Conservation (phyloP, 2,113 vertebrate genomes). For the Beaufortia kweichowensis region DNA sequence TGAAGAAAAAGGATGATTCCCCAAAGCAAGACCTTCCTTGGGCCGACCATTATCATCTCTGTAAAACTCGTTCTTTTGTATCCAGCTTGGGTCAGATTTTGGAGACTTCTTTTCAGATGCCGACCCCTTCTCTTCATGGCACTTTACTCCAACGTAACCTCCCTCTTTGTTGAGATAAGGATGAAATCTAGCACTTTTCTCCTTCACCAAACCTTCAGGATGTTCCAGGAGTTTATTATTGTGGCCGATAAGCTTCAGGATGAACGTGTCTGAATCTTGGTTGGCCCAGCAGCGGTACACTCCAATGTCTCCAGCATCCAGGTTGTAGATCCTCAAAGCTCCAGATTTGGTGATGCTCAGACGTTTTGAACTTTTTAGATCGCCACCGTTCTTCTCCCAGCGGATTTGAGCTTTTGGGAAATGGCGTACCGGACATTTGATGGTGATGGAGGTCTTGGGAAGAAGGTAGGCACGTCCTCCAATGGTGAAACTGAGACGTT, state of each 20-base stretch:
- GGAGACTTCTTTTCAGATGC: conserved; percentile 22
- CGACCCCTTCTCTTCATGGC: conserved; percentile 19
- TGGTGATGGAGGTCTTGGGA: conserved; percentile 85
- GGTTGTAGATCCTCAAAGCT: conserved; percentile 81
- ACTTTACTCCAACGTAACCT: conserved; percentile 20
- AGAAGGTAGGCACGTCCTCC: conserved; percentile 87
- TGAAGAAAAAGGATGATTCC: conserved; percentile 61
- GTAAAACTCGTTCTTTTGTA: conserved; percentile 73
- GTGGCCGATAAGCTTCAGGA: conserved; percentile 83
- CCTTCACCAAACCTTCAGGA: conserved; percentile 49
- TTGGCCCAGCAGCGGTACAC: conserved; percentile 83
- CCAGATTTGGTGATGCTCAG: conserved; percentile 82
- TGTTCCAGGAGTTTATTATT: conserved; percentile 77
- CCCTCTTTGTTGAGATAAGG: conserved; percentile 23
- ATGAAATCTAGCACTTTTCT: conserved; percentile 6
- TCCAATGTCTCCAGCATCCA: conserved; percentile 76
- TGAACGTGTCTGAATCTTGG: conserved; percentile 73
- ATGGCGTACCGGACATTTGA: conserved; percentile 83
- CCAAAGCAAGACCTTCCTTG: conserved; percentile 55
- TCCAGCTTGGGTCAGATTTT: conserved; percentile 68
- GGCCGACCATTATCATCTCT: conserved; percentile 64
- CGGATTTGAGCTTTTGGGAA: conserved; percentile 83
- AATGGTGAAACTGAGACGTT: conserved; percentile 82
- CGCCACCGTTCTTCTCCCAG: conserved; percentile 84
- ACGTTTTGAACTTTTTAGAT: conserved; percentile 75